phyloP scores from a whole-genome alignment of 2,797 vertebrate genomes.

The Knipowitschia caucasica region DNA sequence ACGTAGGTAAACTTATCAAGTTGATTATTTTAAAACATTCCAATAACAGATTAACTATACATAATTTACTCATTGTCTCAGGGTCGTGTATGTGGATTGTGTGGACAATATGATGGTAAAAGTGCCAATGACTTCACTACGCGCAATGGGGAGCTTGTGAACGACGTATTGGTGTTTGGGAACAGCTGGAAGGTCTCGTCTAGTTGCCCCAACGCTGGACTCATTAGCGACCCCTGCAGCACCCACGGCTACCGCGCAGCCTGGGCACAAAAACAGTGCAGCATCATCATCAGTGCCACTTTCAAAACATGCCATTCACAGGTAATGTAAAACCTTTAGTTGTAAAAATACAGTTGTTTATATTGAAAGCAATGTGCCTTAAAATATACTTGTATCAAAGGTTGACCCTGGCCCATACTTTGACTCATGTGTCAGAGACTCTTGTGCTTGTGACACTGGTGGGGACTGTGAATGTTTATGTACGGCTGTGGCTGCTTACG shows the following conservation, averaged over 20 bases:
- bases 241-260: conserved; percentile 77
- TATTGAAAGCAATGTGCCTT: no score
- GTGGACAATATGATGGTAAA: conserved; percentile 86
- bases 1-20: not conserved
- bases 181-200: conserved; percentile 84
- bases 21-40: not conserved
- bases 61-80: conserved; percentile 33
- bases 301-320: conserved; percentile 80
- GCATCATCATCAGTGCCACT: conserved; percentile 78
- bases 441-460: conserved; percentile 86
- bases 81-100: conserved; percentile 86
- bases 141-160: conserved; percentile 74
- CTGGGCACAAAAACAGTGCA: conserved; percentile 85
- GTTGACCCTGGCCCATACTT: conserved; percentile 85
- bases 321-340: no score
- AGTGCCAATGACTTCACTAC: conserved; percentile 85
- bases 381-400: conserved; percentile 63
- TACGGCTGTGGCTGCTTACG: conserved; percentile 89
- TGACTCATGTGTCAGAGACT: conserved; percentile 86
- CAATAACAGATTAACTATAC: not conserved
- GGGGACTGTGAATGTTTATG: conserved; percentile 91
- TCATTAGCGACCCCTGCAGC: conserved; percentile 65
- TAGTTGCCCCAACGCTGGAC: conserved; percentile 66
- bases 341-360: no score
- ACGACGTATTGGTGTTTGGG: conserved; percentile 77